phyloP scores from a whole-genome alignment of 2,113 vertebrate species.

The Laticauda colubrina region DNA sequence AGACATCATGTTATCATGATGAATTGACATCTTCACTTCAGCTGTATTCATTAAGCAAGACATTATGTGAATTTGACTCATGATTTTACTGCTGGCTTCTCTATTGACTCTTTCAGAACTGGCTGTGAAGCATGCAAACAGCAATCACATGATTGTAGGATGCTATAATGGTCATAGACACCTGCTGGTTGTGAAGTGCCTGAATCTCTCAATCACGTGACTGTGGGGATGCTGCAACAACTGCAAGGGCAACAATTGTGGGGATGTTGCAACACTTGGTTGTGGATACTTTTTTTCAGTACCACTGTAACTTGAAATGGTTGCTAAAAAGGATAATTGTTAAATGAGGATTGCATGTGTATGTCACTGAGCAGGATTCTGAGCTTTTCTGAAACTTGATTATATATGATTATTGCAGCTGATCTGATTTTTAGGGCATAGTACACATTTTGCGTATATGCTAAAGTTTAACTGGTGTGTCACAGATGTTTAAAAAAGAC shows the following conservation, averaged over 20 bases:
- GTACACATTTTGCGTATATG: background rate
- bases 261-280: background rate
- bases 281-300: background rate
- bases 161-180: background rate
- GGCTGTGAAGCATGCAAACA: background rate
- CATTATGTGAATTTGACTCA: background rate
- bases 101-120: background rate
- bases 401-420: background rate
- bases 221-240: background rate
- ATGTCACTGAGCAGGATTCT: background rate
- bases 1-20: background rate
- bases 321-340: background rate
- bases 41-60: background rate
- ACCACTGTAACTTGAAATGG: background rate
- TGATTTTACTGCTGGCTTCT: background rate
- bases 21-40: background rate
- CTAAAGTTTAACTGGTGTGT: background rate
- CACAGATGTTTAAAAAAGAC: background rate
- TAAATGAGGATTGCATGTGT: background rate
- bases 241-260: too few relatives aligned
- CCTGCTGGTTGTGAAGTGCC: background rate
- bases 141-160: background rate
- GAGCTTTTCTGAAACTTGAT: background rate
- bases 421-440: background rate
- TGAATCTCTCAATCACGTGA: background rate